Evolutionary conservation across 2,888 invertebrate species (phyloP).

Genomic region (Agapostemon virescens): DNA sequence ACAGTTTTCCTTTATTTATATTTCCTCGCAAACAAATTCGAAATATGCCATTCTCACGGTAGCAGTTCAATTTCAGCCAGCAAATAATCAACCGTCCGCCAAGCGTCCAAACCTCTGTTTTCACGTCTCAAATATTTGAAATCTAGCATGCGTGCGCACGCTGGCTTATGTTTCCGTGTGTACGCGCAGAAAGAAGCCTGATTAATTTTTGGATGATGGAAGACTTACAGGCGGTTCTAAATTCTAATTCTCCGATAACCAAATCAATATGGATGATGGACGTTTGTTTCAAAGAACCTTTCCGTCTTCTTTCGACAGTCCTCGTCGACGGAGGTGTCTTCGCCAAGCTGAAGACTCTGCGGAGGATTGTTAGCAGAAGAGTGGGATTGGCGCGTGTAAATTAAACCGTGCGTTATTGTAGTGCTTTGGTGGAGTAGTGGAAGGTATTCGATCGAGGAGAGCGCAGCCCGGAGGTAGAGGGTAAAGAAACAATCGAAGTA

Average conservation of each 20-base stretch:
- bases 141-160: background rate
- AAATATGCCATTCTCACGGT: background rate
- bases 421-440: background rate
- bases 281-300: too few relatives aligned
- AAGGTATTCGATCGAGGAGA: background rate
- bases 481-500: background rate
- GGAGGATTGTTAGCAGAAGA: too few relatives aligned
- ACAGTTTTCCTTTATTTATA: background rate
- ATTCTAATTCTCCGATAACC: too few relatives aligned
- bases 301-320: too few relatives aligned
- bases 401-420: background rate
- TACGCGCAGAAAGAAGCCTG: background rate
- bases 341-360: too few relatives aligned
- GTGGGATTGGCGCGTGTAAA: too few relatives aligned
- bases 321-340: too few relatives aligned
- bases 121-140: background rate
- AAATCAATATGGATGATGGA: too few relatives aligned
- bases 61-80: background rate
- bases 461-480: background rate
- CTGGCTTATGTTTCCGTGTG: background rate
- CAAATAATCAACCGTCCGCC: background rate
- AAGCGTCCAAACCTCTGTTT: background rate
- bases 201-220: background rate
- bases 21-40: background rate
- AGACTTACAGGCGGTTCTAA: too few relatives aligned